These are phyloP conservation scores for Scomber scombrus DNA, from an alignment of 2,113 vertebrate genomes.

Conservation along the genomic window DNA sequence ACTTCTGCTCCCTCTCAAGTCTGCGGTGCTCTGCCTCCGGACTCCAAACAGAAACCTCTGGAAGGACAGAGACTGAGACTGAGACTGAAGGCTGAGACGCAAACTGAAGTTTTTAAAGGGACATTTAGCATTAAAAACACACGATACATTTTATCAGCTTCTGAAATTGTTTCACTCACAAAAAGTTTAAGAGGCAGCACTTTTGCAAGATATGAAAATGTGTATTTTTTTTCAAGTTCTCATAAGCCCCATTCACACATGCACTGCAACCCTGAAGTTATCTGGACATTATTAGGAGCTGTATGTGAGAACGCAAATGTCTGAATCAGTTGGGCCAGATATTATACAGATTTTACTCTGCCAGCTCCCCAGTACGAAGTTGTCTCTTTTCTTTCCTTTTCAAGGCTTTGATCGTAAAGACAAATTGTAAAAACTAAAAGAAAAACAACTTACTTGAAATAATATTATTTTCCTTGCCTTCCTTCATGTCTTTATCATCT, in stretches of 20 bases:
- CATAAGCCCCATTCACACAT: no score
- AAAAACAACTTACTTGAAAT: conserved; percentile 18
- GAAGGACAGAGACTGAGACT: not conserved
- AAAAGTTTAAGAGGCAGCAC: not conserved
- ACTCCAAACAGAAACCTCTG: conserved; percentile 19
- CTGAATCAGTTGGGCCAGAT: no score
- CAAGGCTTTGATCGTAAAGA: not conserved
- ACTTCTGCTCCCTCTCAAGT: conserved; percentile 46
- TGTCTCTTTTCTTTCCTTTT: not conserved
- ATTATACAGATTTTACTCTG: no score
- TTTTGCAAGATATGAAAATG: no score
- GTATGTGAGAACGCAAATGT: no score
- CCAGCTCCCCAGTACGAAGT: no score
- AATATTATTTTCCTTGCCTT: not conserved
- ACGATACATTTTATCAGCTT: not conserved
- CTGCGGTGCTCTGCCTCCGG: conserved; percentile 22
- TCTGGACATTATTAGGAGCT: no score
- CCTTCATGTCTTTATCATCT: conserved; percentile 3
- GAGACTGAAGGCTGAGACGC: not conserved
- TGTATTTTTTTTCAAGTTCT: no score
- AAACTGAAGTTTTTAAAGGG: no score
- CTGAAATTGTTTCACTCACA: not conserved
- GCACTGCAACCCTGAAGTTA: no score
- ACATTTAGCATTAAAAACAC: not conserved
- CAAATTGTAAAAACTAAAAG: not conserved